phyloP scores from a whole-genome alignment of 1,140 invertebrate genomes.

The Apis laboriosa region DNA sequence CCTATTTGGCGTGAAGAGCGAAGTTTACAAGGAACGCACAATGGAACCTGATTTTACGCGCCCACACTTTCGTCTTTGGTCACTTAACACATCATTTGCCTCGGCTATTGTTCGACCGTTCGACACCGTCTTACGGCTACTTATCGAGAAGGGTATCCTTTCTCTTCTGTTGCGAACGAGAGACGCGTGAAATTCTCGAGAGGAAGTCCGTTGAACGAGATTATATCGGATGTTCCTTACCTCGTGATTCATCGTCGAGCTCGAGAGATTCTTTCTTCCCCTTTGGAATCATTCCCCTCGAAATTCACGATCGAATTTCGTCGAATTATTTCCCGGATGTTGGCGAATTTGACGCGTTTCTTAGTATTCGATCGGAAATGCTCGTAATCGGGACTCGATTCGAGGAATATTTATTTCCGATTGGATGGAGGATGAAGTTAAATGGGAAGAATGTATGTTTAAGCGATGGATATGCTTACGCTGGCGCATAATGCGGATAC shows the following conservation, averaged over 20 bases:
- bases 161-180: not conserved
- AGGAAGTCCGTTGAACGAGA: slow-evolving; percentile 25
- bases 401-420: not conserved
- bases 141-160: not conserved
- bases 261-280: not conserved
- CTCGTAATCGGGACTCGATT: not conserved
- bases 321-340: not conserved
- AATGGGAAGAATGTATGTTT: no score
- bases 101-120: slow-evolving; percentile 61
- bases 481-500: not conserved
- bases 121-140: slow-evolving; percentile 34
- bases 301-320: not conserved
- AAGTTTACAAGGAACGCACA: slow-evolving; percentile 70
- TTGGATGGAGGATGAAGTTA: not conserved
- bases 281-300: not conserved
- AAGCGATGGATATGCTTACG: not conserved
- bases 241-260: slow-evolving; percentile 19
- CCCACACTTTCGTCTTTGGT: slow-evolving; percentile 31
- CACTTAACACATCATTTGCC: slow-evolving; percentile 58
- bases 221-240: not conserved
- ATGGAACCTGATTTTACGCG: slow-evolving; percentile 68
- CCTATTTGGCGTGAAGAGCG: slow-evolving; percentile 50
- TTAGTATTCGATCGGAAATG: not conserved
- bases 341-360: not conserved
- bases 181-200: not conserved